These are phyloP conservation scores for Sarcophaga bullata DNA, from an alignment of 1,140 invertebrate genomes.

Conservation along the genomic window DNA sequence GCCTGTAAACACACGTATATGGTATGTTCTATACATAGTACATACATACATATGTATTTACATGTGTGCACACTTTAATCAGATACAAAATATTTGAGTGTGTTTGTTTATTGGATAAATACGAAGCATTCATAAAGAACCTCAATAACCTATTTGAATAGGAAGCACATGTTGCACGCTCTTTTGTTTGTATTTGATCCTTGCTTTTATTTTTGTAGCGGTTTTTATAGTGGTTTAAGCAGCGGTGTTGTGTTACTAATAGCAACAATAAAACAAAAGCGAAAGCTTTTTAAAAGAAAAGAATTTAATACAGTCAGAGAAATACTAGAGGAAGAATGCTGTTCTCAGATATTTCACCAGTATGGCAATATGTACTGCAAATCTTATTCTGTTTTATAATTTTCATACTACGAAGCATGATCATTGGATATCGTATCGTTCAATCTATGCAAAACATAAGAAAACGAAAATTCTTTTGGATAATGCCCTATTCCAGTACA, in stretches of 20 bases:
- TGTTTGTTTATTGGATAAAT: neutral
- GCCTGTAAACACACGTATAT: neutral
- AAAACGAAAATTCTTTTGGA: too few species aligned
- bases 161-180: neutral
- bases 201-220: neutral
- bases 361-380: too few species aligned
- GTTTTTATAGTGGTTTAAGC: neutral
- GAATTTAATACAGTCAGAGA: neutral
- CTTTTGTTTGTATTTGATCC: neutral
- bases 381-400: too few species aligned
- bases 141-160: neutral
- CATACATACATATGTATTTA: neutral
- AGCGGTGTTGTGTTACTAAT: neutral
- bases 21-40: neutral
- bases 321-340: neutral
- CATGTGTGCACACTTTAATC: neutral
- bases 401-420: too few species aligned
- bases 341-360: too few species aligned
- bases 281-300: neutral
- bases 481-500: too few species aligned
- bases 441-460: too few species aligned
- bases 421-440: too few species aligned
- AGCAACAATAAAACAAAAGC: slow-evolving; percentile 3
- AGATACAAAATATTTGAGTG: neutral
- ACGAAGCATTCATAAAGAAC: neutral